Conservation (phyloP, 2,113 vertebrate genomes). For the Stomatorhinus ivindoensis region DNA sequence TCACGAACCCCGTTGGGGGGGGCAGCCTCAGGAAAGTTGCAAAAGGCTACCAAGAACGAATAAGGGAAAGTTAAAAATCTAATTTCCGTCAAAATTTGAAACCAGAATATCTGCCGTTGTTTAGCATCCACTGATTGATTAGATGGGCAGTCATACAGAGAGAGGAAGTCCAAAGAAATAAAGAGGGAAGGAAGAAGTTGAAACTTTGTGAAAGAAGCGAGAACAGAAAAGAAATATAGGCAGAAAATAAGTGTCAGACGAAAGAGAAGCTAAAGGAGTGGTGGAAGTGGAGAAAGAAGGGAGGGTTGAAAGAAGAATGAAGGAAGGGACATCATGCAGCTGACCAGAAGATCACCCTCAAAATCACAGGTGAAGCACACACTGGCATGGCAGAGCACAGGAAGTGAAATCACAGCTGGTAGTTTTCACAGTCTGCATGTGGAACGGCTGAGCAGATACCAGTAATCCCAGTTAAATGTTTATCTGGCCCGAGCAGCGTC, state of each 20-base stretch:
- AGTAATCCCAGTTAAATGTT: conserved; percentile 29
- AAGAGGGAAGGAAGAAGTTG: not conserved
- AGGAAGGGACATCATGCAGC: not conserved
- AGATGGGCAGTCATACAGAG: not conserved
- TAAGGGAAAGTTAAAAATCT: not conserved
- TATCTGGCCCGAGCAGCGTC: conserved; percentile 27
- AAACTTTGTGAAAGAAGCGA: conserved; percentile 15
- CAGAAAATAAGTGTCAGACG: not conserved
- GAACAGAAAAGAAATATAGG: not conserved
- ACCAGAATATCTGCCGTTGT: not conserved
- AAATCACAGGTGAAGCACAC: not conserved
- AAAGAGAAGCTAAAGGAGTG: not conserved
- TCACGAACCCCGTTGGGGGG: not conserved
- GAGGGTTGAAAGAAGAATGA: not conserved
- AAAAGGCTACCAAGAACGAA: not conserved
- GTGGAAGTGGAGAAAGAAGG: not conserved
- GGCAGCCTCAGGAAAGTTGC: not conserved
- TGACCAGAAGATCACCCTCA: not conserved
- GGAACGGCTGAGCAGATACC: conserved; percentile 12
- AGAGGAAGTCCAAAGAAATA: conserved; percentile 16
- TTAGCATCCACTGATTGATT: not conserved
- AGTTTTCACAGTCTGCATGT: conserved; percentile 13
- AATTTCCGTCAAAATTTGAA: not conserved
- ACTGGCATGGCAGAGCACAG: conserved; percentile 20
- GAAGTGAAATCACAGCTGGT: not conserved